Evolutionary conservation across 1,140 invertebrate genomes (phyloP), one percentile per base, ranked within the genome.

Genomic region (Zaprionus africanus): DNA sequence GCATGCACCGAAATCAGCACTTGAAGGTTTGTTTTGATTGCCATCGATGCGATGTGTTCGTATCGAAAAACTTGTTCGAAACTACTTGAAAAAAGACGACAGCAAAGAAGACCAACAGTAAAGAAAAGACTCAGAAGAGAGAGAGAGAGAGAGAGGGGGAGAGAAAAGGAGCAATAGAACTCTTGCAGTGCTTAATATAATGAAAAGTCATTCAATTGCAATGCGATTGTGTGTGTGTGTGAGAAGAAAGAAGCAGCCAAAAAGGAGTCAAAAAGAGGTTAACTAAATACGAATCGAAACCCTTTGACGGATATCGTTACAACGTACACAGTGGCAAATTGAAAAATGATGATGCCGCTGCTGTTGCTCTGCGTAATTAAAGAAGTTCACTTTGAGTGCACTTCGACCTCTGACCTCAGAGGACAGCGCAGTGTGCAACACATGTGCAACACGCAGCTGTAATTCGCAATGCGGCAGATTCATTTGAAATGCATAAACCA

Each of bases 1-100:
- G 81, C 73, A 81, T 87, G 81, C 78, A 88, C 73, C 71, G 58
- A 88, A 88, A 88, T 88, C 84, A 88, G 85, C 85, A 88, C 85
- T 88, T 81, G 73, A 64, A 81, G 67, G 78, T 70, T 81, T 81
- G 78, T 84, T 88, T 88, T 88, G 81, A 84, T 90, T 88, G 85
- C 84, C 49, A 84, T 81, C 78, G 84, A 87, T 84, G 84, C 75
- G 60, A 71, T 76, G 81, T 68, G 69, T 71, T 76, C 68, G 74
- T 71, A 84, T 76, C 63, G 46, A 81, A 87, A 75, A 73, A 64
- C 51, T 72, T 82, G 64, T 59, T 13, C 57, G 41, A n/a, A 46
- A 46, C 7, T 19, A 17, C 41, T 46, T 17, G 46, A 22, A 38
- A 38, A 41, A 24, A 34, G n/a, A 22, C 24, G 51, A 36, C 64